phyloP scores from a whole-genome alignment of 2,888 invertebrate species.

The Melanostoma mellinum region DNA sequence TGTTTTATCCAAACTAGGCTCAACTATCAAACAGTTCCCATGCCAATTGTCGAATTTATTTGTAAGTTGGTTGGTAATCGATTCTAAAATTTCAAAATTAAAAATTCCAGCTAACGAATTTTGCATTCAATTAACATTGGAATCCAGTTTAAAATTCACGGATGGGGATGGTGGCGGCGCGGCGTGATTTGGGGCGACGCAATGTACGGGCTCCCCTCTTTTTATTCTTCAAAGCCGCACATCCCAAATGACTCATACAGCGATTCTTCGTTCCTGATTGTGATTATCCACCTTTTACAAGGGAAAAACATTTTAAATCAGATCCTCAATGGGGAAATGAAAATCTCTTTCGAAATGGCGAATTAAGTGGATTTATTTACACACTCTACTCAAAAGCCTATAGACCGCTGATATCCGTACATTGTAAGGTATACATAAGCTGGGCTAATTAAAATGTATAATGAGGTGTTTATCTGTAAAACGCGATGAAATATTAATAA shows the following conservation, averaged over 20 bases:
- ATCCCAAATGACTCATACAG: slow-evolving; percentile 3
- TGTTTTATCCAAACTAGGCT: no score
- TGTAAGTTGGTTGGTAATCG: no score
- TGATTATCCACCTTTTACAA: slow-evolving; percentile 24
- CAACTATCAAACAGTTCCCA: no score
- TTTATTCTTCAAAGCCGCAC: slow-evolving; percentile 3
- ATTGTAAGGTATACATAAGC: slow-evolving; percentile 13
- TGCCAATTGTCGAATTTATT: no score
- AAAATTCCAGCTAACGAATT: slow-evolving; percentile 30
- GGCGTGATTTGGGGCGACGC: slow-evolving; percentile 29
- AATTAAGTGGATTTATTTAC: slow-evolving; percentile 50
- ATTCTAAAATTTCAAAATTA: no score
- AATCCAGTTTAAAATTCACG: no score
- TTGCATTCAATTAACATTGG: slow-evolving; percentile 25
- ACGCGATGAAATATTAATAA: slow-evolving; percentile 67
- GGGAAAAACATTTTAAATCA: slow-evolving; percentile 49
- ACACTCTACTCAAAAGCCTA: slow-evolving; percentile 17
- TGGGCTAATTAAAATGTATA: slow-evolving; percentile 67
- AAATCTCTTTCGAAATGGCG: slow-evolving; percentile 32
- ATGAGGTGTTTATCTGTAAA: slow-evolving; percentile 70
- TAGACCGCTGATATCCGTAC: slow-evolving; percentile 7
- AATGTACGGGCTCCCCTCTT: slow-evolving; percentile 13
- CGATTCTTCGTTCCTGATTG: slow-evolving; percentile 35
- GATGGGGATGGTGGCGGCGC: background rate
- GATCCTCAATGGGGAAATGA: background rate